These are phyloP conservation scores for Saimiri boliviensis DNA, from an alignment of 2,113 vertebrate species.

Conservation along the genomic window DNA sequence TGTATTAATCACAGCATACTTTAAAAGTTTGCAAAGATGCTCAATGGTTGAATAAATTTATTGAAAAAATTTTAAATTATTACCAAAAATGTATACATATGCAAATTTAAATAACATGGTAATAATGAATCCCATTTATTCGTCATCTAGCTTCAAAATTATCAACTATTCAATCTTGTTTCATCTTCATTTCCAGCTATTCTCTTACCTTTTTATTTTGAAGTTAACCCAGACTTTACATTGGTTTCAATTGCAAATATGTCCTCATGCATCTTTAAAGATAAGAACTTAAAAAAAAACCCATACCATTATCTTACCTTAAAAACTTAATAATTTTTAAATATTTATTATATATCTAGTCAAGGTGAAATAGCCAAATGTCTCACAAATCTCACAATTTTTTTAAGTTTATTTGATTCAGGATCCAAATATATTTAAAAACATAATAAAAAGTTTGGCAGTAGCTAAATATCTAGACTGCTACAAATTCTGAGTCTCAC, in stretches of 20 bases:
- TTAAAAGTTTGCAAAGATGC: background rate
- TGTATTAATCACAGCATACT: background rate
- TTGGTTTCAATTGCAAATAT: conserved; percentile 23
- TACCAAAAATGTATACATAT: background rate
- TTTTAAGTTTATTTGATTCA: background rate
- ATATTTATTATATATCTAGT: conserved; percentile 14
- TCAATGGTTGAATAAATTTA: background rate
- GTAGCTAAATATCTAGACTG: background rate
- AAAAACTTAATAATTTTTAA: conserved; percentile 27
- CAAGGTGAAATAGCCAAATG: conserved; percentile 5
- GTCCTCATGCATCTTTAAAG: background rate
- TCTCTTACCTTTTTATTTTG: background rate
- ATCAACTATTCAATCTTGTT: background rate
- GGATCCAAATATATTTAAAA: background rate
- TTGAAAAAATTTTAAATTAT: background rate
- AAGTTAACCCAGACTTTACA: background rate
- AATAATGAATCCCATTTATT: background rate
- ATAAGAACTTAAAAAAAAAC: background rate
- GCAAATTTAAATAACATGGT: background rate
- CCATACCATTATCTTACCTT: background rate
- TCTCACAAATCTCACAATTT: background rate
- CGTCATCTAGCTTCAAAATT: background rate
- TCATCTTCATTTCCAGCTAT: background rate
- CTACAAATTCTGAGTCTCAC: background rate
- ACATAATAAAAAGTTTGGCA: conserved; percentile 19